These are phyloP conservation scores for Mylabris phalerata DNA, from an alignment of 1,140 invertebrate species.

Conservation along the genomic window DNA sequence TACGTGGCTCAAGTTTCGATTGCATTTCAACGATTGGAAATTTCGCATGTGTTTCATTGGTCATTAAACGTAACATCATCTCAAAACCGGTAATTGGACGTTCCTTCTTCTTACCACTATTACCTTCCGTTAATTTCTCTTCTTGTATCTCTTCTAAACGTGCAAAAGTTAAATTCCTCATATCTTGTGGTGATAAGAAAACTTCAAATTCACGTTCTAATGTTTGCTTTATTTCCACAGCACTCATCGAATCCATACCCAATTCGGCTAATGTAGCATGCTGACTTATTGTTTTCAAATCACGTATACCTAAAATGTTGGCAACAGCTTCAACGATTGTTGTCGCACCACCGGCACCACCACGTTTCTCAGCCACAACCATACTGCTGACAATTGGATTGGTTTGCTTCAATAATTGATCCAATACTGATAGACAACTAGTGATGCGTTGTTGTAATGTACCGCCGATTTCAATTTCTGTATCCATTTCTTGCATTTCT, in stretches of 20 bases:
- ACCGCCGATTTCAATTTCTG: constrained; percentile 67
- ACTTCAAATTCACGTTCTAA: constrained; percentile 60
- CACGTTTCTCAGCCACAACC: constrained; percentile 52
- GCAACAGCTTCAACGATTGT: constrained; percentile 55
- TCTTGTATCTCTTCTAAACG: constrained; percentile 6
- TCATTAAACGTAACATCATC: background rate
- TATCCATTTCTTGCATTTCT: constrained; percentile 73
- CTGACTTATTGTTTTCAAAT: constrained; percentile 45
- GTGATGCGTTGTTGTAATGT: constrained; percentile 79
- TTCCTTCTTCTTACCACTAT: background rate
- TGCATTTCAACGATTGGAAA: background rate
- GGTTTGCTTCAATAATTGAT: constrained; percentile 61
- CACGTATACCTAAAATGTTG: constrained; percentile 48
- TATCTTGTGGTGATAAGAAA: constrained; percentile 54
- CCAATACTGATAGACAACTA: constrained; percentile 63
- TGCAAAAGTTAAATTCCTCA: constrained; percentile 44
- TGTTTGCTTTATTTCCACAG: constrained; percentile 69
- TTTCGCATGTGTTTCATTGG: background rate
- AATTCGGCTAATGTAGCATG: constrained; percentile 70
- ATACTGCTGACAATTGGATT: constrained; percentile 66
- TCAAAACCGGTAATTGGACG: background rate
- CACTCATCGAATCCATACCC: constrained; percentile 80
- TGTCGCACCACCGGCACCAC: constrained; percentile 39
- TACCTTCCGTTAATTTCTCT: background rate
- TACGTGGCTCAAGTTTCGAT: background rate